Percentiles rank a stretch among this genome's conserved stretches.
Conservation (phyloP, 2,113 vertebrate species). For the Mustelus asterias region DNA sequence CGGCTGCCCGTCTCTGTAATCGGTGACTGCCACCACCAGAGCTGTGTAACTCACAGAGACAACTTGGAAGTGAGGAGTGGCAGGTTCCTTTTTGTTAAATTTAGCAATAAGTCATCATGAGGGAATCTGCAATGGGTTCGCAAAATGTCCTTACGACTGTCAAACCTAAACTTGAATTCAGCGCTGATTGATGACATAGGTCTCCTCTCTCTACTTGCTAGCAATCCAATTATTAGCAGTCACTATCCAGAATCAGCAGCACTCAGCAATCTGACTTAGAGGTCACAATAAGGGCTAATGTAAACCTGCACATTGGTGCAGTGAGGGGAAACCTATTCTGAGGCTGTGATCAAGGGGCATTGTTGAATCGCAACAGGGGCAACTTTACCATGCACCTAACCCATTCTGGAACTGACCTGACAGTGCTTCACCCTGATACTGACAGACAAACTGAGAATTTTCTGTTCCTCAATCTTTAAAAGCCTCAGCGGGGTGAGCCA, state of each 20-base stretch:
- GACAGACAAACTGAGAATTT: background rate
- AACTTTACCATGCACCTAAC: background rate
- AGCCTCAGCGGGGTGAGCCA: background rate
- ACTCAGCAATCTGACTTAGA: background rate
- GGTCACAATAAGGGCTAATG: slow-evolving; percentile 18
- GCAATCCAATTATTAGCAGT: background rate
- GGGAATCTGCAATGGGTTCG: background rate
- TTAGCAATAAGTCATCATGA: background rate
- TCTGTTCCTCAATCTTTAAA: background rate
- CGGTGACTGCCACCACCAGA: background rate
- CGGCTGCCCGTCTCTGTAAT: too few species aligned
- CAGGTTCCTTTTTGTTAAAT: background rate
- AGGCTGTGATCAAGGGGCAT: slow-evolving; percentile 21
- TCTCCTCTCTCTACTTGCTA: background rate
- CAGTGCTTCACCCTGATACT: background rate
- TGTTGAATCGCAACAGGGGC: background rate
- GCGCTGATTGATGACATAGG: background rate
- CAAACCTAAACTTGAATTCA: background rate
- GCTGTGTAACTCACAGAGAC: background rate
- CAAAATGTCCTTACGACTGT: background rate
- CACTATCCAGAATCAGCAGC: slow-evolving; percentile 14
- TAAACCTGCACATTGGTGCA: background rate
- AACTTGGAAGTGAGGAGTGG: background rate
- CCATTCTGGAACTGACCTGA: background rate
- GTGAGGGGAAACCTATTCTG: background rate